Conservation (phyloP, 2,888 invertebrate genomes). For the Tetropium fuscum region DNA sequence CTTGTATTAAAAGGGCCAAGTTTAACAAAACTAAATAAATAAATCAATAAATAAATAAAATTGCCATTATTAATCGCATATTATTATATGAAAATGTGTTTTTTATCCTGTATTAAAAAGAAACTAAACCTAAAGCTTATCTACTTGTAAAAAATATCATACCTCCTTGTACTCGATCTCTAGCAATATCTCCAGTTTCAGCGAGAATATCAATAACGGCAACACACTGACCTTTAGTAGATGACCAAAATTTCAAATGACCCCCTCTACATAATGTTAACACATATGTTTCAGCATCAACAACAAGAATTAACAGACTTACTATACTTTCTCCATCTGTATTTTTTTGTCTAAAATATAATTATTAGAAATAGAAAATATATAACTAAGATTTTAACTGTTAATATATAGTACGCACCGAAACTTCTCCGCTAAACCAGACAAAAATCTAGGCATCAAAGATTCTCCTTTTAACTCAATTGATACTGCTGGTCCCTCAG, state of each 20-base stretch:
- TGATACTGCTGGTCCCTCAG: slow-evolving; percentile 71
- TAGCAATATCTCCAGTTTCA: slow-evolving; percentile 67
- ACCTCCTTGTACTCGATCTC: slow-evolving; percentile 67
- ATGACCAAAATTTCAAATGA: slow-evolving; percentile 85
- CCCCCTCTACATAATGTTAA: slow-evolving; percentile 86
- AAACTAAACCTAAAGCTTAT: too few species aligned
- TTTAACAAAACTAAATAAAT: too few species aligned
- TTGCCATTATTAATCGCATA: too few species aligned
- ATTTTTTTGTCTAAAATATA: slow-evolving; percentile 69
- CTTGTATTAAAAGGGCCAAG: too few species aligned
- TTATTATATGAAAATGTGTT: too few species aligned
- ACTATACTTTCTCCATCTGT: slow-evolving; percentile 76
- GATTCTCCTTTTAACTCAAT: slow-evolving; percentile 80
- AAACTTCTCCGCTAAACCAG: slow-evolving; percentile 77
- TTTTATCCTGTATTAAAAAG: too few species aligned
- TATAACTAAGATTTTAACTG: background rate
- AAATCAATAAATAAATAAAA: too few species aligned
- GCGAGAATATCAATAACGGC: slow-evolving; percentile 74
- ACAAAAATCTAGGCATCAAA: slow-evolving; percentile 82
- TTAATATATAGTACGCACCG: slow-evolving; percentile 44
- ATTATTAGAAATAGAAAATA: background rate
- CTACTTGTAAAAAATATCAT: slow-evolving; percentile 51
- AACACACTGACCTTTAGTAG: slow-evolving; percentile 75
- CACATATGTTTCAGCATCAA: slow-evolving; percentile 74
- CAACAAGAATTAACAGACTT: slow-evolving; percentile 77